Conservation (phyloP, 2,113 vertebrate species). For the Sinocyclocheilus anshuiensis region DNA sequence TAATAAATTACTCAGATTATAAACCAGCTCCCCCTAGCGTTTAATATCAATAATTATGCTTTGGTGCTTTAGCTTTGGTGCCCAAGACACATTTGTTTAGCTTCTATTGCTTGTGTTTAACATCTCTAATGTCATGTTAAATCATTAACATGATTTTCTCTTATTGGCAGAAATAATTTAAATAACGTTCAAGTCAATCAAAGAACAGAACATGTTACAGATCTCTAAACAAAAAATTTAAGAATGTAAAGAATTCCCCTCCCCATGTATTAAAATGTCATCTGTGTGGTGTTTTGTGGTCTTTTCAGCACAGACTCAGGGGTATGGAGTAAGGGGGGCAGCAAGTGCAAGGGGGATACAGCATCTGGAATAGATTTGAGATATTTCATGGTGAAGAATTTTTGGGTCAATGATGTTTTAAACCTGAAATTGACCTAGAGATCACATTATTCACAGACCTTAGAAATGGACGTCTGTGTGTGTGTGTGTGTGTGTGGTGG, state of each 20-base stretch:
- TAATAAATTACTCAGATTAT: slow-evolving; percentile 5
- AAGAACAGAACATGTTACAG: neutral
- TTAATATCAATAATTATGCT: neutral
- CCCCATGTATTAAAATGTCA: neutral
- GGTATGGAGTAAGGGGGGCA: neutral
- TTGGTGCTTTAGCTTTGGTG: neutral
- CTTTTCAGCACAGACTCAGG: neutral
- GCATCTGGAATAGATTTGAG: slow-evolving; percentile 53
- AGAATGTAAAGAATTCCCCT: slow-evolving; percentile 8
- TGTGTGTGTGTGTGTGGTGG: no score
- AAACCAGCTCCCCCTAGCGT: slow-evolving; percentile 8
- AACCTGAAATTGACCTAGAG: neutral
- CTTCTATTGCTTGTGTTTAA: neutral
- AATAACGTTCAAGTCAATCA: neutral
- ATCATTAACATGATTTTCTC: no score
- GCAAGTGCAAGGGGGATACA: slow-evolving; percentile 38
- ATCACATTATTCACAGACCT: neutral
- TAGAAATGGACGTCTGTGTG: neutral
- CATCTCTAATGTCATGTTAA: no score
- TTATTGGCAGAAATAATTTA: neutral
- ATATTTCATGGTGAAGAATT: slow-evolving; percentile 37
- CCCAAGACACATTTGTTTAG: neutral
- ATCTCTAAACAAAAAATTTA: neutral
- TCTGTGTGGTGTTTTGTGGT: neutral
- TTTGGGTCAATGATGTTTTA: slow-evolving; percentile 16